phyloP scores from a whole-genome alignment of 2,113 vertebrate genomes.

The Apodemus speciosus region DNA sequence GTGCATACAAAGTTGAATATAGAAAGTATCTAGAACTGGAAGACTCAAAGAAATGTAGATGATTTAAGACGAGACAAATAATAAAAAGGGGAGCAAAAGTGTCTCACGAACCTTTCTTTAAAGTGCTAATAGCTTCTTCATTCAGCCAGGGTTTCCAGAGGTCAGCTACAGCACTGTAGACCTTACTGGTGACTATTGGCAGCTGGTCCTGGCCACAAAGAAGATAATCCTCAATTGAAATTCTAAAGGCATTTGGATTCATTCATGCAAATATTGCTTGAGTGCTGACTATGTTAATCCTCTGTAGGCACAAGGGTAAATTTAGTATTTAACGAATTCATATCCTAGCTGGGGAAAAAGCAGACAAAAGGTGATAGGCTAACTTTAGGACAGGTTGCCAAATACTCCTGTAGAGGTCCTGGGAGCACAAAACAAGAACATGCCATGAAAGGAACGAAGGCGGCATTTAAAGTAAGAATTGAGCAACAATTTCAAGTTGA shows the following conservation, averaged over 20 bases:
- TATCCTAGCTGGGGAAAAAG: background rate
- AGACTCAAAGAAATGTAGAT: background rate
- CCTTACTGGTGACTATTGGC: slow-evolving; percentile 86
- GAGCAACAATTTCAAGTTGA: background rate
- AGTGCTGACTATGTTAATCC: background rate
- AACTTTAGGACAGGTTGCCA: background rate
- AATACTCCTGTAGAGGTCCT: background rate
- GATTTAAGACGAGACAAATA: background rate
- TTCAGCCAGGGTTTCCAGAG: slow-evolving; percentile 94
- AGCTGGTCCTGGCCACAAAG: slow-evolving; percentile 91
- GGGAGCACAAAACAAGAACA: background rate
- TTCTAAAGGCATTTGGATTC: background rate
- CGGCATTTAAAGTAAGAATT: background rate
- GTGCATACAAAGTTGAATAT: background rate
- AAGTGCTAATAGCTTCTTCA: slow-evolving; percentile 89
- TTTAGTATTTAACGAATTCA: background rate
- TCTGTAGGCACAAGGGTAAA: background rate
- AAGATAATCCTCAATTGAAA: slow-evolving; percentile 58
- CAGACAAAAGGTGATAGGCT: background rate
- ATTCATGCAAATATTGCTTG: background rate
- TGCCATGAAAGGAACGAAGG: background rate
- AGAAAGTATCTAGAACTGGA: slow-evolving; percentile 12
- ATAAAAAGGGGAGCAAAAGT: background rate
- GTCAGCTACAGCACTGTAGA: slow-evolving; percentile 91
- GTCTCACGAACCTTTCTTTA: slow-evolving; percentile 89